Base-by-base conservation (phyloP, 2,888 invertebrate genomes). In the Platycheirus albimanus region DNA sequence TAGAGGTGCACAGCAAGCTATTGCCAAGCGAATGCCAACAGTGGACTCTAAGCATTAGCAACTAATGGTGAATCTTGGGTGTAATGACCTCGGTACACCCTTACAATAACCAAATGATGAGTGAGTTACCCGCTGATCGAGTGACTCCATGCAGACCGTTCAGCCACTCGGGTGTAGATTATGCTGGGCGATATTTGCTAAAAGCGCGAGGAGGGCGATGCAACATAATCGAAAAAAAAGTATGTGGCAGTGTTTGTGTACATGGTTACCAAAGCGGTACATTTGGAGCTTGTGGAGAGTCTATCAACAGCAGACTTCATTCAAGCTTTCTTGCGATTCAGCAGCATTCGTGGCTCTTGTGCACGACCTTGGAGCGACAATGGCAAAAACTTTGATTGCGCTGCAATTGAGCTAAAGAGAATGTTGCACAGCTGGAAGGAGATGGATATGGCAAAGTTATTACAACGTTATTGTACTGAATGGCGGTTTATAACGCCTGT, bases 81-180 rank as follows among this genome's bases (percentile, higher is more conserved):
- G n/a, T n/a, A n/a, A n/a, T n/a, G n/a, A n/a, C n/a, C n/a, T n/a
- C n/a, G n/a, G n/a, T n/a, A n/a, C n/a, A n/a, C n/a, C n/a, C n/a
- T n/a, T n/a, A n/a, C n/a, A n/a, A n/a, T n/a, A n/a, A n/a, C n/a
- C 67, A 67, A 52, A 20, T 43, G 24, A 67, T 67, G 52, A 43
- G 69, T 15, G 45, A 56, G 30, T 33, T 54, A 15, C 56, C 45
- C 11, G n/a, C 43, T 66, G 33, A 36, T 11, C 36, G 36, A 11
- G 36, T 36, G 36, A 8, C 11, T 11, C 36, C 10, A n/a, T 11
- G 36, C 3, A 19, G 38, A 66, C 51, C 51, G 15, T 63, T 63
- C 45, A n/a, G n/a, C 3, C 47, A 63, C 28, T 33, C 47, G 2
- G 47, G 47, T 1, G 63, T 47, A 7, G 47, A 47, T 17, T 63